Evolutionary conservation across 2,888 invertebrate genomes (phyloP), one percentile per base, ranked within the genome.

Genomic region (Anthophora plumipes): DNA sequence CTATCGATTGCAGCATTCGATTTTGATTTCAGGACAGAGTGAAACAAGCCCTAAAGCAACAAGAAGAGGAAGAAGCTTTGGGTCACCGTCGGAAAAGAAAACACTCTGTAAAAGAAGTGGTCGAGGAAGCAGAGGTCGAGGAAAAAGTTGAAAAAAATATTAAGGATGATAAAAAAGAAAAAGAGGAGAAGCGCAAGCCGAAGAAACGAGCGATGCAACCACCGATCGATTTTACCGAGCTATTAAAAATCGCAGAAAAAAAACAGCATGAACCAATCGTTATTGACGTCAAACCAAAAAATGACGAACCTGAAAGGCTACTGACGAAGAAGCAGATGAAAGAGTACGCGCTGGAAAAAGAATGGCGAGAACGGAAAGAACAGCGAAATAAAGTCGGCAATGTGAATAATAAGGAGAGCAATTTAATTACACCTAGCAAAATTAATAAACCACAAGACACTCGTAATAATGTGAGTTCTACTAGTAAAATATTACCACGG

Each of bases 251-350:
- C 9, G 98, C 98, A 0, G 97, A 96, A 87, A 95, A 97, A 90
- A 98, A 98, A 91, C 97, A 97, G 85, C 95, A 95, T 91, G 97
- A 97, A 91, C 98, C 98, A 0, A 92, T 97, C 1, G 94, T 96
- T 41, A 93, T 96, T 75, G 95, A 95, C 85, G 92, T 93, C 31
- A 93, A 93, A 71, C 90, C 90, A 50, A 93, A 94, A 80, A 91
- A 93, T 67, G 93, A 95, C 85, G 92, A 96, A 77, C 94, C 95
- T 0, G 97, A 97, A 85, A 94, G 97, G 57, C 94, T 96, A 14
- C 95, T 98, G 94, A 98, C 98, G 0, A 97, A 97, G 86, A 97
- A 96, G 86, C 97, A 98, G 90, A 97, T 95, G 90, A 94, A 94
- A 59, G 97, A 97, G 90, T 95, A 95, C 89, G 96, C 97, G 88